phyloP scores from a whole-genome alignment of 2,888 invertebrate species.

The Epinotia nisella region DNA sequence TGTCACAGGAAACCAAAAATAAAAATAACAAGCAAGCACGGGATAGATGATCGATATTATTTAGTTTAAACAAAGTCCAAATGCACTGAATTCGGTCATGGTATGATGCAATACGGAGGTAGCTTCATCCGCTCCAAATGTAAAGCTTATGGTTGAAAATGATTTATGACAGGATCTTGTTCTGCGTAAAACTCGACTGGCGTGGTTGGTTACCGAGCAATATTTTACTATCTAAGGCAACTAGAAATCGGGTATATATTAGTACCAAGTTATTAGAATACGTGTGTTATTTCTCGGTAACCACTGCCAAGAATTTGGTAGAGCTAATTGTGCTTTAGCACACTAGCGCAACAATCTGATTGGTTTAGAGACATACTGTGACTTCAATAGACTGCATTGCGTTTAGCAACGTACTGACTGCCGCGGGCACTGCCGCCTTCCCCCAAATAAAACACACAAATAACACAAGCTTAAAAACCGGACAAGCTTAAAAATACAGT shows the following conservation, averaged over 20 bases:
- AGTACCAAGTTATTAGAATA: slow-evolving; percentile 23
- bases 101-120: slow-evolving; percentile 32
- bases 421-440: slow-evolving; percentile 90
- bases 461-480: slow-evolving; percentile 72
- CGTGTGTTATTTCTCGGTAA: slow-evolving; percentile 68
- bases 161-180: slow-evolving; percentile 67
- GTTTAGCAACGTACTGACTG: slow-evolving; percentile 91
- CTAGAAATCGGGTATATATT: slow-evolving; percentile 9
- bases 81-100: slow-evolving; percentile 38
- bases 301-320: slow-evolving; percentile 64
- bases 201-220: slow-evolving; percentile 72
- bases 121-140: slow-evolving; percentile 43
- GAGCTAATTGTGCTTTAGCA: slow-evolving; percentile 80
- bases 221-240: slow-evolving; percentile 50
- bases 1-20: slow-evolving; percentile 32
- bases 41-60: slow-evolving; percentile 51
- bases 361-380: slow-evolving; percentile 82
- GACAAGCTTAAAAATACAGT: slow-evolving; percentile 34
- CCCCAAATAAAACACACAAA: slow-evolving; percentile 81
- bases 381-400: slow-evolving; percentile 87
- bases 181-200: slow-evolving; percentile 71
- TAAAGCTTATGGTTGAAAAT: slow-evolving; percentile 69
- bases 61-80: slow-evolving; percentile 24
- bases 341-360: slow-evolving; percentile 82
- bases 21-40: slow-evolving; percentile 60